These are phyloP conservation scores for Drosophila simulans DNA, from an alignment of 1,140 invertebrate genomes.

Conservation along the genomic window DNA sequence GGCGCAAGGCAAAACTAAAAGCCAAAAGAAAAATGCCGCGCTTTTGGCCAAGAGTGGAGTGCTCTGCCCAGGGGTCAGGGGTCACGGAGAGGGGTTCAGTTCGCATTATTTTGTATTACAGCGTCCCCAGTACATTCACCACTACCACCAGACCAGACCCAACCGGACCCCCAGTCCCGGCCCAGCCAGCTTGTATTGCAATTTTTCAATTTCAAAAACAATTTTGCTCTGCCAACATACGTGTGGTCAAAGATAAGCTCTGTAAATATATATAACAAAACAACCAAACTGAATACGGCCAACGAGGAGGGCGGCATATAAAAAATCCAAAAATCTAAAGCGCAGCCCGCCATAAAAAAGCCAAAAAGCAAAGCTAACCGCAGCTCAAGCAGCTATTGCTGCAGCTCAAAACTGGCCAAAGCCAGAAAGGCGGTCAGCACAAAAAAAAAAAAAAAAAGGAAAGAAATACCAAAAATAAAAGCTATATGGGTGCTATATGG, in stretches of 20 bases:
- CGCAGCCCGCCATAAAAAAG: slow-evolving; percentile 57
- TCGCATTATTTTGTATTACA: slow-evolving; percentile 78
- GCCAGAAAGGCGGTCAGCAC: slow-evolving; percentile 72
- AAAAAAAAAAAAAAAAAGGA: slow-evolving; percentile 16
- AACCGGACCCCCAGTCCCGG: slow-evolving; percentile 37
- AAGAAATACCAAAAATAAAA: slow-evolving; percentile 70
- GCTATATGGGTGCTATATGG: slow-evolving; percentile 24
- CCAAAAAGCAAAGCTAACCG: slow-evolving; percentile 74
- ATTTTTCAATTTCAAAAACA: slow-evolving; percentile 83
- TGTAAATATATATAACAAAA: slow-evolving; percentile 65
- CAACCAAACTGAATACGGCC: slow-evolving; percentile 30
- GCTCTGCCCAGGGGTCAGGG: background rate
- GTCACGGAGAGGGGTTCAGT: slow-evolving; percentile 25
- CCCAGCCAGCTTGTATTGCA: slow-evolving; percentile 80
- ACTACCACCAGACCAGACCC: background rate
- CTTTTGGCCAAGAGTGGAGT: slow-evolving; percentile 10
- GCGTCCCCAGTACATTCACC: slow-evolving; percentile 37
- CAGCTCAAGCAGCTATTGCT: slow-evolving; percentile 79
- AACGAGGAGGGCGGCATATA: slow-evolving; percentile 24
- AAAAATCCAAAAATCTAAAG: slow-evolving; percentile 28
- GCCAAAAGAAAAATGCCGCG: slow-evolving; percentile 70
- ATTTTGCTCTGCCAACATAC: slow-evolving; percentile 82
- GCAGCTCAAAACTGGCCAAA: slow-evolving; percentile 74
- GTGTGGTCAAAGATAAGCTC: slow-evolving; percentile 82
- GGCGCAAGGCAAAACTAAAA: slow-evolving; percentile 62